A percentile compares a stretch with the other conserved stretches of the same genome.
Evolutionary conservation across 2,797 vertebrate genomes (phyloP).

Genomic region (Phalanger gymnotis): DNA sequence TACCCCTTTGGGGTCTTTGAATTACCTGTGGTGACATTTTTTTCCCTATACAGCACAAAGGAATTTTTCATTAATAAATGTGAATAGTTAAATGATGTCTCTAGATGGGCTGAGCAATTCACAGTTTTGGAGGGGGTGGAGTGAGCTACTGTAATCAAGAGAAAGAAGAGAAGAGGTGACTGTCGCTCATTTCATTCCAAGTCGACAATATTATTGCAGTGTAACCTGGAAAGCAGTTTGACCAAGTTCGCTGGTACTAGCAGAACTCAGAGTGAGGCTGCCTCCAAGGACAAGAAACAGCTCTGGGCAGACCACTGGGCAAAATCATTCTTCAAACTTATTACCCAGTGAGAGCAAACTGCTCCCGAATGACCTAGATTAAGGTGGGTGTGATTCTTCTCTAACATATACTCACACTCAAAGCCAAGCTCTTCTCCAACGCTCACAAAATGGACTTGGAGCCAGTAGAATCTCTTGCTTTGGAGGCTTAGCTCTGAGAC

Average conservation of each 20-base stretch:
- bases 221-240: background rate
- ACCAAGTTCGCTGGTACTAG: background rate
- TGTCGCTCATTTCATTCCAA: background rate
- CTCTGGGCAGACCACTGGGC: background rate
- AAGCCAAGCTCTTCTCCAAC: background rate
- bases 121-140: background rate
- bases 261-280: background rate
- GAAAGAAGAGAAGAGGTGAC: background rate
- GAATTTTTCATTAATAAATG: background rate
- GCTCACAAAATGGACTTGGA: background rate
- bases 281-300: background rate
- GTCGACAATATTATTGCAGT: background rate
- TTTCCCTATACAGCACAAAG: background rate
- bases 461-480: background rate
- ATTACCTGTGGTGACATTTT: background rate
- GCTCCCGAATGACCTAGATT: background rate
- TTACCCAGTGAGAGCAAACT: background rate
- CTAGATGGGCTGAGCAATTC: background rate
- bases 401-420: background rate
- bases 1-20: background rate
- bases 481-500: background rate
- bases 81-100: background rate
- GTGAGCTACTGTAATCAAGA: background rate
- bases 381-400: background rate
- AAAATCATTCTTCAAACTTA: background rate